Conservation (phyloP, 2,888 invertebrate genomes). For the Agonopterix alstromeriana region DNA sequence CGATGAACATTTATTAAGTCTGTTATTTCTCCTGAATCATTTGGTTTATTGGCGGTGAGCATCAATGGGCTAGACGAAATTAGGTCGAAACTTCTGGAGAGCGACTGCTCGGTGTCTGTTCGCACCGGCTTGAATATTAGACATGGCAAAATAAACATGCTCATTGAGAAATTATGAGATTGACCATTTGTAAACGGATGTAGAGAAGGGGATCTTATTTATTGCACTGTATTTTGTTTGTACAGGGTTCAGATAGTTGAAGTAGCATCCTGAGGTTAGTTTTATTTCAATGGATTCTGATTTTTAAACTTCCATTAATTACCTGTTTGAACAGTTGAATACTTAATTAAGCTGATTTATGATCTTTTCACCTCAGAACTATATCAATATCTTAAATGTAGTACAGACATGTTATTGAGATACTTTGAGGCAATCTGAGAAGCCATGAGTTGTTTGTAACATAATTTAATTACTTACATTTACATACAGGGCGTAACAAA, state of each 20-base stretch:
- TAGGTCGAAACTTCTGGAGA: slow-evolving; percentile 28
- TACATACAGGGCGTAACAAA: no score
- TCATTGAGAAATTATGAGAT: slow-evolving; percentile 19
- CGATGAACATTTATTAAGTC: background rate
- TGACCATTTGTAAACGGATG: slow-evolving; percentile 20
- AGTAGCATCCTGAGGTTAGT: no score
- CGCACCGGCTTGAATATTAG: slow-evolving; percentile 32
- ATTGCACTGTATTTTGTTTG: no score
- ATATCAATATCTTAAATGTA: background rate
- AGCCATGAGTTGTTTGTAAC: no score
- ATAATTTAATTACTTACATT: no score
- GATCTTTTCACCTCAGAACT: no score
- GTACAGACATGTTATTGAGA: background rate
- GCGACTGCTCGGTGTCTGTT: slow-evolving; percentile 40
- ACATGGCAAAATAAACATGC: slow-evolving; percentile 53
- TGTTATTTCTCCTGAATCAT: background rate
- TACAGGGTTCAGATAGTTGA: no score
- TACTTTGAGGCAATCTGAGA: background rate
- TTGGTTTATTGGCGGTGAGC: slow-evolving; percentile 12
- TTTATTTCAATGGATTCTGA: no score
- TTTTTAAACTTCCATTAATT: no score
- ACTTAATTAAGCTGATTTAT: no score
- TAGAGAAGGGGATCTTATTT: background rate
- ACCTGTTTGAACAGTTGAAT: no score
- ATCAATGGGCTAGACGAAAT: slow-evolving; percentile 20